These are phyloP conservation scores for Ceramica pisi DNA, from an alignment of 2,888 invertebrate genomes.

Conservation along the genomic window DNA sequence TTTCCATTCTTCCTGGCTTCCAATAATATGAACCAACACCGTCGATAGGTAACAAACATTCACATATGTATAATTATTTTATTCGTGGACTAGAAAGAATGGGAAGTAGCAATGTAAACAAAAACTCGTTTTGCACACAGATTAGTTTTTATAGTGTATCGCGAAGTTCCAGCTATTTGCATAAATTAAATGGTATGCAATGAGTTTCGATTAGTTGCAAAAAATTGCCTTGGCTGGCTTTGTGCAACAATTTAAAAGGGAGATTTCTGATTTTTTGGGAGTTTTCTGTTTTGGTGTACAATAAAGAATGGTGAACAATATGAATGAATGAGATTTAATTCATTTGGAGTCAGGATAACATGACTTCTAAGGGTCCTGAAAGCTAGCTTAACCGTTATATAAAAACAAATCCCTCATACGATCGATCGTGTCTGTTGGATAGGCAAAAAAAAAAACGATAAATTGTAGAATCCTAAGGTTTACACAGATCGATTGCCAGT, in stretches of 20 bases:
- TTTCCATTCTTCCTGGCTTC: not conserved
- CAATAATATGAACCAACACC: not conserved
- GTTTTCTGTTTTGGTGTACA: too few species aligned
- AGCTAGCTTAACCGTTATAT: too few species aligned
- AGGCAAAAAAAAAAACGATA: too few species aligned
- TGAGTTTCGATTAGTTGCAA: conserved; percentile 2
- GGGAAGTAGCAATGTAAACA: not conserved
- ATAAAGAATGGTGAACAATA: too few species aligned
- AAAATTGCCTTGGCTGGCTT: not conserved
- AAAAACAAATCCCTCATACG: too few species aligned
- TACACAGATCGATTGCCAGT: too few species aligned
- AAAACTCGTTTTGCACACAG: conserved; percentile 15
- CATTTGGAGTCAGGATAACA: too few species aligned
- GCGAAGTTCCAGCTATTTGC: conserved; percentile 32
- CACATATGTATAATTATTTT: not conserved
- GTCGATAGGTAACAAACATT: not conserved
- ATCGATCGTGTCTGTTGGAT: too few species aligned
- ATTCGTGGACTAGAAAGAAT: not conserved
- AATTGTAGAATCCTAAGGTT: too few species aligned
- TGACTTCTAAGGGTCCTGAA: too few species aligned
- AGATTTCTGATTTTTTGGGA: too few species aligned
- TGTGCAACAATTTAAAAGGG: not conserved
- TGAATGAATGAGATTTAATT: too few species aligned
- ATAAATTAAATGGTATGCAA: conserved; percentile 42
- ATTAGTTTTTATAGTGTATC: conserved; percentile 32